Conservation (phyloP, 2,888 invertebrate genomes). For the Rhynchonema sp. region DNA sequence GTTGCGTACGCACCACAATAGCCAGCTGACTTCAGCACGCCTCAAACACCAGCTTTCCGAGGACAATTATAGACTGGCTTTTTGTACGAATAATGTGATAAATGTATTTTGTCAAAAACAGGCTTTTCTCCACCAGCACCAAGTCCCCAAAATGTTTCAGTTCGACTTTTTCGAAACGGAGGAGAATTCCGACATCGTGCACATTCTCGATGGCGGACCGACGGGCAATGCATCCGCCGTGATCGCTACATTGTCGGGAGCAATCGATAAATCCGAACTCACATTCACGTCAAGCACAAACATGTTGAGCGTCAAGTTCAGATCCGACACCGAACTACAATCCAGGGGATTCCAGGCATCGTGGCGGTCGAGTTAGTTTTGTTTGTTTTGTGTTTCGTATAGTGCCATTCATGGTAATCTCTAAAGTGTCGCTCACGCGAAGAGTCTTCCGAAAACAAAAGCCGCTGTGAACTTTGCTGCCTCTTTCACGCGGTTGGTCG, state of each 20-base stretch:
- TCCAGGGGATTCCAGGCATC: constrained; percentile 55
- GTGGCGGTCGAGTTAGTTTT: constrained; percentile 22
- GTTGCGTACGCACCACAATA: too few relatives aligned
- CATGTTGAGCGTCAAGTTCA: constrained; percentile 91
- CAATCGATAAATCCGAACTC: constrained; percentile 51
- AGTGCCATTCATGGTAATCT: not conserved
- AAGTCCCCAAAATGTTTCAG: too few relatives aligned
- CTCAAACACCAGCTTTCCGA: too few relatives aligned
- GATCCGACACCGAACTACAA: constrained; percentile 77
- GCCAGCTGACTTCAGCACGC: too few relatives aligned
- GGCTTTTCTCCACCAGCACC: too few relatives aligned
- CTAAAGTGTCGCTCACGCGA: too few relatives aligned
- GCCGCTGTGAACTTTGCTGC: too few relatives aligned
- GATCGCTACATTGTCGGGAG: constrained; percentile 13
- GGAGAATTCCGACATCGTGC: constrained; percentile 83
- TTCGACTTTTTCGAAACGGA: constrained; percentile 96
- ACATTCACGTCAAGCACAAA: constrained; percentile 71
- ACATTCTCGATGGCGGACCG: constrained; percentile 78
- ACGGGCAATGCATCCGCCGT: constrained; percentile 80
- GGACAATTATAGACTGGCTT: too few relatives aligned
- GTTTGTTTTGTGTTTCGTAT: constrained; percentile 1
- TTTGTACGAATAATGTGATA: too few relatives aligned
- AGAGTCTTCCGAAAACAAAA: too few relatives aligned
- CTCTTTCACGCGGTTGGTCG: too few relatives aligned
- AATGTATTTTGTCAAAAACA: too few relatives aligned